Percentiles rank a stretch among this genome's conserved stretches.
phyloP scores from a whole-genome alignment of 2,113 vertebrate genomes.

The Guaruba guarouba region DNA sequence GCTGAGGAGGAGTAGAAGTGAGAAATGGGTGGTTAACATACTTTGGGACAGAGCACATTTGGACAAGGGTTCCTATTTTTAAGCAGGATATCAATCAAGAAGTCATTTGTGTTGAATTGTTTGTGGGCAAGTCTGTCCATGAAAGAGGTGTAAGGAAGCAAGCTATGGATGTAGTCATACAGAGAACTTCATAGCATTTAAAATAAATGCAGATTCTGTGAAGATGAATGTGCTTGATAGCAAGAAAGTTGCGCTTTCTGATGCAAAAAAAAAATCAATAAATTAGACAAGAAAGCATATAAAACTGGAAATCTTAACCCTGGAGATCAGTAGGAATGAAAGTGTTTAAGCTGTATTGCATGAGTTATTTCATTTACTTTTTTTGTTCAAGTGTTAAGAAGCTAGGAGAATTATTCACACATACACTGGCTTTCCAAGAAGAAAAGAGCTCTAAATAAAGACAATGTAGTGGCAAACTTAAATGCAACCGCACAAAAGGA shows the following conservation, averaged over 20 bases:
- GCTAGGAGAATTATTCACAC: neutral
- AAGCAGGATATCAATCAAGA: neutral
- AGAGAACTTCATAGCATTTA: neutral
- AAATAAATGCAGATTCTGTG: neutral
- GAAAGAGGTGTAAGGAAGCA: neutral
- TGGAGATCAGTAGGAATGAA: neutral
- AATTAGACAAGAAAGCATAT: neutral
- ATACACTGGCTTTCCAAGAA: slow-evolving; percentile 7
- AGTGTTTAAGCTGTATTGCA: neutral
- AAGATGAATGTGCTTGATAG: neutral
- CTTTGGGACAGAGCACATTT: neutral
- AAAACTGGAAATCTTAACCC: neutral
- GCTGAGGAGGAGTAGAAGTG: neutral
- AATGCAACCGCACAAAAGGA: neutral
- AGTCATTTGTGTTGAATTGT: neutral
- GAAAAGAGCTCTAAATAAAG: neutral
- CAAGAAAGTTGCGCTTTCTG: neutral
- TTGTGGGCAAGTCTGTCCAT: neutral
- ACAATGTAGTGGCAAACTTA: neutral
- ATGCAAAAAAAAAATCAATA: neutral
- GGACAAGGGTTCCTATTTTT: neutral
- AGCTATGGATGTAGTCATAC: neutral
- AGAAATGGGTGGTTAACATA: neutral
- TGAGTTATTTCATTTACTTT: neutral
- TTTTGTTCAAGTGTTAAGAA: neutral